These are phyloP conservation scores for Leucania comma DNA, from an alignment of 2,888 invertebrate species.

Conservation along the genomic window DNA sequence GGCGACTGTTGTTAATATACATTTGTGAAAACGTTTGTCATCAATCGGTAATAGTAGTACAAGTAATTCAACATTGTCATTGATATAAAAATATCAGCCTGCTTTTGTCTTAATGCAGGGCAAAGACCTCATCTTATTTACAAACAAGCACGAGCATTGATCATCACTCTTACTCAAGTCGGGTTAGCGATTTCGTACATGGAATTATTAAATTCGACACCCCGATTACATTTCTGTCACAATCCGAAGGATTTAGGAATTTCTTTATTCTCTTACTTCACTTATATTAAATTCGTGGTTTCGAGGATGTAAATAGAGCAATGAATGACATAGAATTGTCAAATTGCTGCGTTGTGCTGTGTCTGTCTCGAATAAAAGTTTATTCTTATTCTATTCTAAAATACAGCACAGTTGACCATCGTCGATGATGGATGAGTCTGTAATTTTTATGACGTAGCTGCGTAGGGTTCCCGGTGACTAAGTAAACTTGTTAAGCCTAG, in stretches of 20 bases:
- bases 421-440: not conserved
- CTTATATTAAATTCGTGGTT: not conserved
- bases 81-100: not conserved
- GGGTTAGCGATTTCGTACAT: not conserved
- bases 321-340: not conserved
- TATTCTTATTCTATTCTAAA: no score
- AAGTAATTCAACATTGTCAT: not conserved
- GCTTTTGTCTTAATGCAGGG: not conserved
- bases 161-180: not conserved
- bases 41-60: not conserved
- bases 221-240: not conserved
- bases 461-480: not conserved
- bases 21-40: not conserved
- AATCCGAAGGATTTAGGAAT: not conserved
- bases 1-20: no score
- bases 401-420: not conserved
- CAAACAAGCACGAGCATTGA: not conserved
- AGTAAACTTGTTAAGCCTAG: not conserved
- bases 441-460: not conserved
- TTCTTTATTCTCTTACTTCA: not conserved
- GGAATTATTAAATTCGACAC: not conserved
- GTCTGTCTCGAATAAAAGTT: no score
- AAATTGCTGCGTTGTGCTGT: no score
- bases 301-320: not conserved
- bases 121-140: not conserved